Evolutionary conservation across 2,797 vertebrate genomes (phyloP), one percentile per base, ranked within the genome.

Genomic region (Myotis planiceps): DNA sequence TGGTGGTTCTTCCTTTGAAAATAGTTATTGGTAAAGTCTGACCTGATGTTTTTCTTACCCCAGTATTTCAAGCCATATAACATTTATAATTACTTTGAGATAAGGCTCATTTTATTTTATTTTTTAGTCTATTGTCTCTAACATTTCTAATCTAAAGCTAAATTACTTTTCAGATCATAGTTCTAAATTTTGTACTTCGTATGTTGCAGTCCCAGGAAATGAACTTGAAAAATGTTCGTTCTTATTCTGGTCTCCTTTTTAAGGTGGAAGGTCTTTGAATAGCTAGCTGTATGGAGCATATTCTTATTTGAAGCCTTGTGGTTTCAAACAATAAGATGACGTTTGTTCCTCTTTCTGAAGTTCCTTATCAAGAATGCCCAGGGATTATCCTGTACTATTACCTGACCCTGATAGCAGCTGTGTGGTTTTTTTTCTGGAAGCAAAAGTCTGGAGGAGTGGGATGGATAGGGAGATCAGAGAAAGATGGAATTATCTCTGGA

Each of bases 361-460:
- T 8, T 32, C 39, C 80, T 85, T 82, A 27, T 60, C 68, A 65
- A 58, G 25, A 80, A 63, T 29, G 42, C 45, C 53, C 55, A 23
- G 71, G 66, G 32, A 29, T 47, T 81, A 49, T 75, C 34, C 65
- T 93, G 9, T 82, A n/a, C 80, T 88, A 12, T 86, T 68, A 45
- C 27, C 47, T n/a, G 32, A 15, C 8, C 19, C 55, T 49, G 21
- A 23, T 14, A 45, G 29, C 18, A 82, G 76, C 71, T 80, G 4
- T 93, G 84, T 85, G 85, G 10, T 2, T 88, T 94, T 94, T 55
- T 55, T 55, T 55, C 63, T 96, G n/a, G 68, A 79, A 79, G 63
- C 14, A 87, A 92, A 53, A 42, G 34, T 71, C 51, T 83, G 86
- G 15, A 45, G 32, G 47, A 32, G 53, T 78, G 53, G 75, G 37